A percentile compares a stretch with the other conserved stretches of the same genome.
These are phyloP conservation scores for Xenentodon cancila DNA, from an alignment of 2,797 vertebrate genomes.

Conservation along the genomic window DNA sequence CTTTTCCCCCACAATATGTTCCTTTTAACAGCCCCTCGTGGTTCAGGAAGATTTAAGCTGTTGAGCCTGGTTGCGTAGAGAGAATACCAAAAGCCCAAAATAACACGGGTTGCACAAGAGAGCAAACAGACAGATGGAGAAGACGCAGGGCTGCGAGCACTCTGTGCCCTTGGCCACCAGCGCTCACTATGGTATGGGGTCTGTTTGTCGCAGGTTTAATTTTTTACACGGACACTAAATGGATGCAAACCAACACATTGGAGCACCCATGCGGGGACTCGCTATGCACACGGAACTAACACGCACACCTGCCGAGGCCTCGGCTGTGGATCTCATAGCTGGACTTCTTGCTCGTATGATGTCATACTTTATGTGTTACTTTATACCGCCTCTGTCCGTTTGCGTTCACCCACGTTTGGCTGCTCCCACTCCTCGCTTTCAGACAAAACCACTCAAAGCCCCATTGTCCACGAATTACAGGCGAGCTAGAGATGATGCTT, in stretches of 20 bases:
- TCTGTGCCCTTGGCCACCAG: conserved; percentile 55
- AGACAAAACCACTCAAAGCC: conserved; percentile 11
- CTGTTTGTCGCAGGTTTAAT: conserved; percentile 29
- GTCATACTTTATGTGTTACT: conserved; percentile 45
- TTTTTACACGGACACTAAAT: conserved; percentile 45
- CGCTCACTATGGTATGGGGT: conserved; percentile 44
- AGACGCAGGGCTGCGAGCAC: conserved; percentile 56
- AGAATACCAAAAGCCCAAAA: conserved; percentile 2
- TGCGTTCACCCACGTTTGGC: conserved; percentile 19
- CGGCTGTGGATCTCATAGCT: conserved; percentile 28
- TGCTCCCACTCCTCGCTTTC: background rate
- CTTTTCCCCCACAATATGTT: background rate
- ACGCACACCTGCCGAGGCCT: conserved; percentile 50
- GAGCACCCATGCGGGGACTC: conserved; percentile 10
- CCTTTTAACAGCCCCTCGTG: conserved; percentile 5
- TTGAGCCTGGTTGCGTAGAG: background rate
- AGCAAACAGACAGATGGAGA: conserved; percentile 66
- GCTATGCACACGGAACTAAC: conserved; percentile 34
- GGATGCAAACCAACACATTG: conserved; percentile 26
- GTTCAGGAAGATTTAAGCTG: background rate
- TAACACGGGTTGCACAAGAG: conserved; percentile 23
- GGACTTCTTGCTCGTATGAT: conserved; percentile 42
- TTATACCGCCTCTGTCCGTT: conserved; percentile 14
- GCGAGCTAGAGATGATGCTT: conserved; percentile 44
- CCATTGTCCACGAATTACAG: conserved; percentile 26